Evolutionary conservation across 1,140 invertebrate species (phyloP).

Genomic region (Halyomorpha halys): DNA sequence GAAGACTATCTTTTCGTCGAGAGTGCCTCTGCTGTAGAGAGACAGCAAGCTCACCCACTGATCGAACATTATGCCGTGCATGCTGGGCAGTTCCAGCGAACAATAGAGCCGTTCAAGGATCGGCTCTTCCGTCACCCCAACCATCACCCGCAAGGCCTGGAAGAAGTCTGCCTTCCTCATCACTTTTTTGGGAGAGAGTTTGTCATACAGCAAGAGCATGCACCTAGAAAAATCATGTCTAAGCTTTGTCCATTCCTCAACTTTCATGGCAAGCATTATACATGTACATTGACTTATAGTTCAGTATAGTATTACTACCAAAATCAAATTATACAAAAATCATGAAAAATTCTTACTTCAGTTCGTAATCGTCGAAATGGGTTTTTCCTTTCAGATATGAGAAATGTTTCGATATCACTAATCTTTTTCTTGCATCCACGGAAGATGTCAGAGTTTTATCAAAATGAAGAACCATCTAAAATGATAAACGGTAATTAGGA

Average conservation of each 20-base stretch:
- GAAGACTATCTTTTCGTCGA: conserved; percentile 22
- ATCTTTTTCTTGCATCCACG: conserved; percentile 6
- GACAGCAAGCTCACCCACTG: conserved; percentile 17
- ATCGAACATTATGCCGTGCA: conserved; percentile 10
- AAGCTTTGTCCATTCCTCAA: too few species aligned
- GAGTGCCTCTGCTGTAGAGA: conserved; percentile 13
- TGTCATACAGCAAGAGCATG: neutral
- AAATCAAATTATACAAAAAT: too few species aligned
- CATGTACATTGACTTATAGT: too few species aligned
- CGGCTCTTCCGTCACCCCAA: conserved; percentile 1
- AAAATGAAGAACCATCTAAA: conserved; percentile 18
- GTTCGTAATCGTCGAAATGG: conserved; percentile 19
- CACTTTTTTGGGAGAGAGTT: neutral
- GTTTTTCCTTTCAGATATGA: conserved; percentile 14
- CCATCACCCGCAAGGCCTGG: conserved; percentile 11
- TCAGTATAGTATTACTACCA: too few species aligned
- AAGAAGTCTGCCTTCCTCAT: conserved; percentile 7
- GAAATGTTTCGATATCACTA: conserved; percentile 10
- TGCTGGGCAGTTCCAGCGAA: conserved; percentile 11
- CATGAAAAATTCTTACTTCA: conserved; percentile 11
- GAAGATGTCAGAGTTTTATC: conserved; percentile 19
- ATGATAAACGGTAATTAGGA: too few species aligned
- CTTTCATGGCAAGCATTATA: too few species aligned
- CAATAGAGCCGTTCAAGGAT: conserved; percentile 19
- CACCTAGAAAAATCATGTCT: neutral